A percentile compares a stretch with the other conserved stretches of the same genome.
Evolutionary conservation across 2,797 vertebrate species (phyloP).

Genomic region (Psittacula echo): DNA sequence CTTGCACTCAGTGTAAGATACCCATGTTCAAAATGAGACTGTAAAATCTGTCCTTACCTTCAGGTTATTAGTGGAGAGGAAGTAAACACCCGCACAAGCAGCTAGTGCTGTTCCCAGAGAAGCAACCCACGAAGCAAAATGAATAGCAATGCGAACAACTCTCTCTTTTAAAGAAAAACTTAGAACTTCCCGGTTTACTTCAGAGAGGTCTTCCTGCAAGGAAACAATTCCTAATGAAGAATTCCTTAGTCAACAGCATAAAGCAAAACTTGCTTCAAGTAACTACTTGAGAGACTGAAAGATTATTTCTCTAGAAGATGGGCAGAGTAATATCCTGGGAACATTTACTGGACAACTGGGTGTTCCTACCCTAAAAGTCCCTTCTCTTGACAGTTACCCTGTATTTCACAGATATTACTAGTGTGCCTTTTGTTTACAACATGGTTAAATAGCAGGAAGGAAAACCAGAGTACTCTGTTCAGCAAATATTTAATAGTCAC

Average conservation of each 20-base stretch:
- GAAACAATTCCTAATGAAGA: not conserved
- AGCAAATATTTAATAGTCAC: not conserved
- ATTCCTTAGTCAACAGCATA: not conserved
- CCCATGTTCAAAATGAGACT: fast-evolving
- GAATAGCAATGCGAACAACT: conserved; percentile 66
- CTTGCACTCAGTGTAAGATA: not conserved
- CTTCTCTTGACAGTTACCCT: not conserved
- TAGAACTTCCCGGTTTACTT: conserved; percentile 71
- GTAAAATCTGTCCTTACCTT: conserved; percentile 56
- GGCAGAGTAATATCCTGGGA: not conserved
- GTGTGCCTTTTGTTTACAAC: not conserved
- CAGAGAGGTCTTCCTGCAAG: conserved; percentile 88
- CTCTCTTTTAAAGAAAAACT: conserved; percentile 73
- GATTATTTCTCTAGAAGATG: not conserved
- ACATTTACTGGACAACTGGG: not conserved
- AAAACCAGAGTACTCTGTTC: not conserved
- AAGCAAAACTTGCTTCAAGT: not conserved
- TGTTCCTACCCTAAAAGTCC: not conserved
- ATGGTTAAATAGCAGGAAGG: not conserved
- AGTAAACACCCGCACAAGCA: conserved; percentile 85
- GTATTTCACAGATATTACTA: not conserved
- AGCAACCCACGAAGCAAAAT: conserved; percentile 83
- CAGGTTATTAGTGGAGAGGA: conserved; percentile 75
- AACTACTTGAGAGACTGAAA: not conserved
- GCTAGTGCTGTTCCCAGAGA: conserved; percentile 79